phyloP scores from a whole-genome alignment of 1,140 invertebrate genomes.

The Pseudomyrmex gracilis region DNA sequence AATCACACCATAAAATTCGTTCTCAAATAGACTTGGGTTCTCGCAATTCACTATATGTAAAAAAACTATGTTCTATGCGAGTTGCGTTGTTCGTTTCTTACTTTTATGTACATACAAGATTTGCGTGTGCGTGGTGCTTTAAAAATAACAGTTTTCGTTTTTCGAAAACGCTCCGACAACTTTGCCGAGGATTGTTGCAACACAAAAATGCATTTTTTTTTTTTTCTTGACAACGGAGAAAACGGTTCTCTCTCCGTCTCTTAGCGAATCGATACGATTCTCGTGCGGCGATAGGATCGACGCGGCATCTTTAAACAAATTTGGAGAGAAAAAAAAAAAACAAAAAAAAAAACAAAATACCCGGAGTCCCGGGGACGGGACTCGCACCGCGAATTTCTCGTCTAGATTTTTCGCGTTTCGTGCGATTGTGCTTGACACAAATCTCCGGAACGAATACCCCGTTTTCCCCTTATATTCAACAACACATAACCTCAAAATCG shows the following conservation, averaged over 20 bases:
- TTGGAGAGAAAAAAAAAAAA: neutral
- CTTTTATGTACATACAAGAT: neutral
- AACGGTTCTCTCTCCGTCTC: neutral
- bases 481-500: slow-evolving; percentile 74
- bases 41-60: neutral
- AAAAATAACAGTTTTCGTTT: neutral
- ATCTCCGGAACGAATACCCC: slow-evolving; percentile 25
- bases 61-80: neutral
- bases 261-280: slow-evolving; percentile 41
- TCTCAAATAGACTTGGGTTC: too few relatives aligned
- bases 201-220: neutral
- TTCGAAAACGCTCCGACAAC: neutral
- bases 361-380: slow-evolving; percentile 3
- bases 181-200: neutral
- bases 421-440: slow-evolving; percentile 9
- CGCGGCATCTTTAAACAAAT: neutral
- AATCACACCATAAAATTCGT: too few relatives aligned
- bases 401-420: neutral
- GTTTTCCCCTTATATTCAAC: slow-evolving; percentile 46
- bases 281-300: slow-evolving; percentile 3
- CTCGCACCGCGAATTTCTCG: slow-evolving; percentile 30
- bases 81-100: neutral
- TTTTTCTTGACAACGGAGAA: neutral
- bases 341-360: too few relatives aligned
- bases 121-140: neutral